These are phyloP conservation scores for Norana najaformis DNA, from an alignment of 2,888 invertebrate species.

Conservation along the genomic window DNA sequence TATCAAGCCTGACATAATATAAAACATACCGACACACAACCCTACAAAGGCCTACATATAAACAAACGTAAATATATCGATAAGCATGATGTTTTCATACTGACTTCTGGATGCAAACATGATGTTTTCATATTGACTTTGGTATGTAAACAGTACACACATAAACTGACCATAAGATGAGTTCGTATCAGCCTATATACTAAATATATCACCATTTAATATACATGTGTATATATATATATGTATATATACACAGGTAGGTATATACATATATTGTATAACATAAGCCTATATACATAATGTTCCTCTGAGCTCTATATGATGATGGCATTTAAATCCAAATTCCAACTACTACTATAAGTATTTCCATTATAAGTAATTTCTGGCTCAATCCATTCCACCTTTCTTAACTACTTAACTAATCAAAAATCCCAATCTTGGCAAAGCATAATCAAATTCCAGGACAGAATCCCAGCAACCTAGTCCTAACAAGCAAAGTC, in stretches of 20 bases:
- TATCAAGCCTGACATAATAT: neutral
- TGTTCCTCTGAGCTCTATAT: neutral
- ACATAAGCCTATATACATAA: neutral
- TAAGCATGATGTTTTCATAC: neutral
- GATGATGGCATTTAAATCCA: neutral
- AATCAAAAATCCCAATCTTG: neutral
- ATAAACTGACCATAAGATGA: too few species aligned
- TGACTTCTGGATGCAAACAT: neutral
- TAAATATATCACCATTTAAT: too few species aligned
- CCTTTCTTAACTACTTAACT: neutral
- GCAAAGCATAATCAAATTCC: neutral
- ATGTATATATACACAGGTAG: neutral
- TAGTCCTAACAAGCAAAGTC: neutral
- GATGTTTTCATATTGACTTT: neutral
- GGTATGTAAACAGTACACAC: neutral
- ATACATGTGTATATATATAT: neutral
- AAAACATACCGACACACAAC: too few species aligned
- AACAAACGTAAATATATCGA: neutral
- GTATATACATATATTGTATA: neutral
- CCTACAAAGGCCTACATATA: neutral
- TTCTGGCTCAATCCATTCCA: neutral
- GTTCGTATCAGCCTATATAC: neutral
- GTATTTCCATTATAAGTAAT: neutral
- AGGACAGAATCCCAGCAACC: neutral
- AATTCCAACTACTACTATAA: neutral